These are phyloP conservation scores for Caprella mutica DNA, from an alignment of 2,888 invertebrate genomes.

Conservation along the genomic window DNA sequence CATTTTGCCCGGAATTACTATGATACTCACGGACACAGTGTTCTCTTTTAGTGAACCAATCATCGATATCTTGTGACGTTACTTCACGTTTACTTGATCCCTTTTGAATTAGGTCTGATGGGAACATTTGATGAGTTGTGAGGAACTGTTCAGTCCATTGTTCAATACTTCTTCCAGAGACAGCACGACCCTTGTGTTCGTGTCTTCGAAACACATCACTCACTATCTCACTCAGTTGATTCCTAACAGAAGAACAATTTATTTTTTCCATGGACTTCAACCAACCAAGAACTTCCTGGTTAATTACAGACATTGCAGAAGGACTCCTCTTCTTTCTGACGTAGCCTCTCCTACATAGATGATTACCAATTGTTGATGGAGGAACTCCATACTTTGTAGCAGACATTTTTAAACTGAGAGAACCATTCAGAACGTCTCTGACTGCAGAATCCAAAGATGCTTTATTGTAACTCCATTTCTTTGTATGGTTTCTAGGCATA, in stretches of 20 bases:
- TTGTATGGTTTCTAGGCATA: too few species aligned
- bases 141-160: neutral
- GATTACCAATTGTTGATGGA: too few species aligned
- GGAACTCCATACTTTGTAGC: too few species aligned
- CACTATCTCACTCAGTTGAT: neutral
- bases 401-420: too few species aligned
- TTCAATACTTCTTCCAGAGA: neutral
- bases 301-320: too few species aligned
- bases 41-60: neutral
- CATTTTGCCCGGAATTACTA: neutral
- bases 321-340: too few species aligned
- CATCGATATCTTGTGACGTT: neutral
- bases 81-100: neutral
- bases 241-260: neutral
- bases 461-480: too few species aligned
- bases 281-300: constrained; percentile 7
- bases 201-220: neutral
- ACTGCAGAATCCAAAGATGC: too few species aligned
- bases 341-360: too few species aligned
- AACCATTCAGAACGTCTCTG: too few species aligned
- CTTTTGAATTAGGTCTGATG: neutral
- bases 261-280: constrained; percentile 3
- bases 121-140: neutral
- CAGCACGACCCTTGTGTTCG: neutral
- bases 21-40: neutral